Evolutionary conservation across 1,140 invertebrate species (phyloP).

Genomic region (Drosophila leontia): DNA sequence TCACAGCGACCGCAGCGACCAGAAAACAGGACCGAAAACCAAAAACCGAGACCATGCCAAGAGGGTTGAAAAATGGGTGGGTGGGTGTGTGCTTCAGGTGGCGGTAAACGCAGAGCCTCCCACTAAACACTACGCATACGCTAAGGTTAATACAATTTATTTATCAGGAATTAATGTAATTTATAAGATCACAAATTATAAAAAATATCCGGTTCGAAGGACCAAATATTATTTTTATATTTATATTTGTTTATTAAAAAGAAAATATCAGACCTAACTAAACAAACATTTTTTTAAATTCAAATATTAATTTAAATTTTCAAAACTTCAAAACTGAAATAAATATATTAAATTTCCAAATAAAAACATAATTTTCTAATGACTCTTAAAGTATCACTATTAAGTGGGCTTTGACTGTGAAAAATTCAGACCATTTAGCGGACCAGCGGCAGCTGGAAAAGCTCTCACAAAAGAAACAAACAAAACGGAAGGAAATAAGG

Average conservation of each 20-base stretch:
- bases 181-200: neutral
- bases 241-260: too few species aligned
- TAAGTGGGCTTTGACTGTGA: constrained; percentile 8
- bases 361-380: too few species aligned
- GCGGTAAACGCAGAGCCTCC: constrained; percentile 2
- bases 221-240: too few species aligned
- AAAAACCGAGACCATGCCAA: constrained; percentile 14
- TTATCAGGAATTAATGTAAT: neutral
- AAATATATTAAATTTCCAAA: too few species aligned
- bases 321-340: too few species aligned
- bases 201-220: neutral
- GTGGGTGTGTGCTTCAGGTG: constrained; percentile 1
- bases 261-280: too few species aligned
- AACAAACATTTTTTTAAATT: too few species aligned
- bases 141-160: neutral
- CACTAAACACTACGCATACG: constrained; percentile 58
- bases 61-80: neutral
- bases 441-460: constrained; percentile 53
- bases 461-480: constrained; percentile 49
- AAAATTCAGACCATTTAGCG: constrained; percentile 31
- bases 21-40: constrained; percentile 55
- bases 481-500: constrained; percentile 32
- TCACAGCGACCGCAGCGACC: constrained; percentile 55
- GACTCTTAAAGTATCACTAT: neutral
- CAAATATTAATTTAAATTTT: too few species aligned